These are phyloP conservation scores for Nyctalus aviator DNA, from an alignment of 2,797 vertebrate species.

Conservation along the genomic window DNA sequence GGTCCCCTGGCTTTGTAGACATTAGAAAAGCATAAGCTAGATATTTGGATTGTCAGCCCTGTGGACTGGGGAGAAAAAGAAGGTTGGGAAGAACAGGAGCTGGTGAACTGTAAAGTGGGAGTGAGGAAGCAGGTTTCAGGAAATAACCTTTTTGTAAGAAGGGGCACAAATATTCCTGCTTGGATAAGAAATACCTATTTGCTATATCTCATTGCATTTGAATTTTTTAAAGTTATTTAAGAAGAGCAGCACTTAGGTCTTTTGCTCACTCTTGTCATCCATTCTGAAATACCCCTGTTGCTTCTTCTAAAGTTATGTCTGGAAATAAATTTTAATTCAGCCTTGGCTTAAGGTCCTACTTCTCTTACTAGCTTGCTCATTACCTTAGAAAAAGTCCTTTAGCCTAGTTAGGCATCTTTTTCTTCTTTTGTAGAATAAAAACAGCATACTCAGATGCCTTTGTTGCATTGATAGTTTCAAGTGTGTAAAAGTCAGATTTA, in stretches of 20 bases:
- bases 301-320: background rate
- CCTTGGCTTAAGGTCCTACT: background rate
- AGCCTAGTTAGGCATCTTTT: background rate
- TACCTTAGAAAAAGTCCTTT: conserved; percentile 2
- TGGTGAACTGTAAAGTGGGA: background rate
- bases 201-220: background rate
- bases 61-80: background rate
- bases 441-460: background rate
- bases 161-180: background rate
- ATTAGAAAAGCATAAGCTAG: background rate
- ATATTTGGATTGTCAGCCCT: background rate
- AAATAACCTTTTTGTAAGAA: background rate
- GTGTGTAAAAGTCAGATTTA: background rate
- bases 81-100: background rate
- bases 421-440: background rate
- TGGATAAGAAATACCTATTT: background rate
- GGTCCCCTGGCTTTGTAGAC: background rate
- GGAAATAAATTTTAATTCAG: background rate
- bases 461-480: background rate
- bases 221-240: background rate
- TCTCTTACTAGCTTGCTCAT: conserved; percentile 2
- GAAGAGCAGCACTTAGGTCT: background rate
- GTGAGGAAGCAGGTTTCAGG: background rate
- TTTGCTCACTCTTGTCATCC: background rate
- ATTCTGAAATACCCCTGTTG: background rate